Evolutionary conservation across 1,140 invertebrate genomes (phyloP).

Genomic region (Megalonaias nervosa): DNA sequence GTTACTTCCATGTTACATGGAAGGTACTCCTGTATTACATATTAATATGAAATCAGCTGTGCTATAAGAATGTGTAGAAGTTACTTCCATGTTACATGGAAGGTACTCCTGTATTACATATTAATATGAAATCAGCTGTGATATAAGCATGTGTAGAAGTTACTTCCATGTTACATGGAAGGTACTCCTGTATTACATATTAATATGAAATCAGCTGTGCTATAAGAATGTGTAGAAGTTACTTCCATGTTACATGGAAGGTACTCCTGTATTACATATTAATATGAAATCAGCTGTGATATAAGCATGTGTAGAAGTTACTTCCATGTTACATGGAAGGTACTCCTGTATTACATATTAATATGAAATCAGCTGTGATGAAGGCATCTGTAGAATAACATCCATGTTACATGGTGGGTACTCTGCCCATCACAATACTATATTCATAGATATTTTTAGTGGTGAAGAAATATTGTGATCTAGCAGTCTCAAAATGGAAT

Average conservation of each 20-base stretch:
- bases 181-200: neutral
- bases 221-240: constrained; percentile 80
- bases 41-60: constrained; percentile 81
- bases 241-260: constrained; percentile 98
- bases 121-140: constrained; percentile 83
- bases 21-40: neutral
- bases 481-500: too few relatives aligned
- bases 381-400: too few relatives aligned
- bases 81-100: constrained; percentile 98
- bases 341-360: neutral
- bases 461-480: too few relatives aligned
- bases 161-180: constrained; percentile 99
- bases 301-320: constrained; percentile 97
- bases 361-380: too few relatives aligned
- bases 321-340: constrained; percentile 97
- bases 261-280: neutral
- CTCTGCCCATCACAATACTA: too few relatives aligned
- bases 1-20: too few relatives aligned
- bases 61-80: constrained; percentile 98
- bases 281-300: constrained; percentile 86
- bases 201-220: too few relatives aligned
- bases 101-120: constrained; percentile 35
- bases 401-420: neutral
- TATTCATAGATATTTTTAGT: too few relatives aligned
- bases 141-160: constrained; percentile 97